phyloP scores from a whole-genome alignment of 2,797 vertebrate genomes.

The Neoniphon sammara region DNA sequence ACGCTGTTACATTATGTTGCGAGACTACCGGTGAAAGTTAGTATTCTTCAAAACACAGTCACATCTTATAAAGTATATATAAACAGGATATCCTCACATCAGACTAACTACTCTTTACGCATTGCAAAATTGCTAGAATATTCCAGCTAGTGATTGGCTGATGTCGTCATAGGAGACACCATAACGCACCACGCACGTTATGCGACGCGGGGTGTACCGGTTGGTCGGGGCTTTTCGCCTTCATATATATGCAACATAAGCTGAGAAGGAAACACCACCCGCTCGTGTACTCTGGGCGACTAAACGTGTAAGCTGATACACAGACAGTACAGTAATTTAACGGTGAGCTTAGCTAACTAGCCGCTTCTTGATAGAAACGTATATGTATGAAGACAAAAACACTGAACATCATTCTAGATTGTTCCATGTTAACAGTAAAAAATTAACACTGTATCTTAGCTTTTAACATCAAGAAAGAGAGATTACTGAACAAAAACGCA shows the following conservation, averaged over 20 bases:
- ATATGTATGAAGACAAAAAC: neutral
- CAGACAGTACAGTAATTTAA: conserved; percentile 17
- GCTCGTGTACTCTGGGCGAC: conserved; percentile 2
- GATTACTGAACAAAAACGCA: neutral
- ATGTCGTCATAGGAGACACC: conserved; percentile 66
- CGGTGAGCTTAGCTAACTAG: conserved; percentile 36
- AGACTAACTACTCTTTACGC: neutral
- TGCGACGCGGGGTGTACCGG: conserved; percentile 42
- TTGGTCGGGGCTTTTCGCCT: conserved; percentile 48
- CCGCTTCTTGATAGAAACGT: neutral
- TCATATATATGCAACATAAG: neutral
- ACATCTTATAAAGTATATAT: neutral
- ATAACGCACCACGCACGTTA: conserved; percentile 33
- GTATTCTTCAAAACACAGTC: neutral
- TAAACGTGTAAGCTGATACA: neutral
- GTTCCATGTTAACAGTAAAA: neutral
- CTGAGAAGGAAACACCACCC: conserved; percentile 59
- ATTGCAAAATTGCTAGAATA: conserved; percentile 77
- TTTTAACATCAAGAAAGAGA: neutral
- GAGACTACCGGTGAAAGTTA: neutral
- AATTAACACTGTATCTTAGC: fast-evolving
- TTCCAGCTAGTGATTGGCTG: conserved; percentile 68
- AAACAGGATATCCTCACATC: neutral
- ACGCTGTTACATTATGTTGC: too few species aligned
- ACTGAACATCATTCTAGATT: neutral